These are phyloP conservation scores for Neodiprion pinetum DNA, from an alignment of 1,140 invertebrate species.

Conservation along the genomic window DNA sequence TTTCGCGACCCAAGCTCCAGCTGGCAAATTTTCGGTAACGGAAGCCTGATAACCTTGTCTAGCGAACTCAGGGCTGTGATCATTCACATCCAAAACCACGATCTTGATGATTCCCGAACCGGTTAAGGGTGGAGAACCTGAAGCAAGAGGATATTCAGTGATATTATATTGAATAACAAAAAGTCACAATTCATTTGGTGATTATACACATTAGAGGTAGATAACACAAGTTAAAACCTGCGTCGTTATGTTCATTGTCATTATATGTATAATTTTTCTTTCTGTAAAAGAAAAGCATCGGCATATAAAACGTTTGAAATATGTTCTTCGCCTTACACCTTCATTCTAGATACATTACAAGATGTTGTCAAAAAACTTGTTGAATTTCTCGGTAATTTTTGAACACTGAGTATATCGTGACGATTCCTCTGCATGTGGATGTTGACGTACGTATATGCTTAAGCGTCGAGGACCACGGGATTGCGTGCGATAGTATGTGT, in stretches of 20 bases:
- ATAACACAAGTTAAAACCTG: not conserved
- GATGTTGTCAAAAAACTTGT: not conserved
- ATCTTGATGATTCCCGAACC: slow-evolving; percentile 87
- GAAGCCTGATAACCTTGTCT: slow-evolving; percentile 78
- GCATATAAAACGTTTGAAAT: not conserved
- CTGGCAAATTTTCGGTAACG: slow-evolving; percentile 79
- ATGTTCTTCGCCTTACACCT: slow-evolving; percentile 5
- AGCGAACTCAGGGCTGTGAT: slow-evolving; percentile 87
- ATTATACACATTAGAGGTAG: not conserved
- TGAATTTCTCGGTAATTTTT: not conserved
- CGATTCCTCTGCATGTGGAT: slow-evolving; percentile 3
- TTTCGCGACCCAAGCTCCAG: slow-evolving; percentile 75
- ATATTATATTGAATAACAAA: slow-evolving; percentile 1
- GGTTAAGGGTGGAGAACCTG: slow-evolving; percentile 87
- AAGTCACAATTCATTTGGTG: slow-evolving; percentile 1
- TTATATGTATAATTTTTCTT: not conserved
- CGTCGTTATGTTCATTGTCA: not conserved
- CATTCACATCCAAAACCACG: slow-evolving; percentile 92
- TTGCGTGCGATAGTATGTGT: slow-evolving; percentile 8
- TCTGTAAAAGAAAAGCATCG: not conserved
- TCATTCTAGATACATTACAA: not conserved
- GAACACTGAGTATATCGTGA: slow-evolving; percentile 8
- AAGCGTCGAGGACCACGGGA: slow-evolving; percentile 8
- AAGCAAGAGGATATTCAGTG: slow-evolving; percentile 38
- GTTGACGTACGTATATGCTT: slow-evolving; percentile 13